Evolutionary conservation across 2,888 invertebrate genomes (phyloP).

Genomic region (Sesia bembeciformis): DNA sequence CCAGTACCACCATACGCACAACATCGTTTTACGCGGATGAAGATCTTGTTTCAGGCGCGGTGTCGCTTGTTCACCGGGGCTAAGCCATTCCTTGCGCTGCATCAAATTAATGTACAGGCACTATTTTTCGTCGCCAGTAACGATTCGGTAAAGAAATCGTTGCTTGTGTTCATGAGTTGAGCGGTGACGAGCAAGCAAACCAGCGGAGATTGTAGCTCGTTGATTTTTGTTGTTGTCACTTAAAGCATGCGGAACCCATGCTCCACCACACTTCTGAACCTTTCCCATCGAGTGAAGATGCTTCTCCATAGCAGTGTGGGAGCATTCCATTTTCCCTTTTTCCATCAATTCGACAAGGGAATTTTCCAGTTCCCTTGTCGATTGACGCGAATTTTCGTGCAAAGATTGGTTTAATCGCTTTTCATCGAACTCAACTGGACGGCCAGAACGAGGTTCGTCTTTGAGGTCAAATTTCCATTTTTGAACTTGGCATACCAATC

Average conservation of each 20-base stretch:
- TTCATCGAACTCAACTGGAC: too few species aligned
- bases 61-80: too few species aligned
- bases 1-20: too few species aligned
- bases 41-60: too few species aligned
- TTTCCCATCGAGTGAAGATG: too few species aligned
- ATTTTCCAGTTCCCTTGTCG: neutral
- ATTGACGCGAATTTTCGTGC: neutral
- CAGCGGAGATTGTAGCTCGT: neutral
- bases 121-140: neutral
- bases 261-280: neutral
- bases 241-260: neutral
- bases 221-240: neutral
- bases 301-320: too few species aligned
- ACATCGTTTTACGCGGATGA: too few species aligned
- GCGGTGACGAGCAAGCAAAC: neutral
- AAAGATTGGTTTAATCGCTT: too few species aligned
- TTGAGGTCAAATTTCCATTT: neutral
- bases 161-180: neutral
- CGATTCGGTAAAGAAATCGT: neutral
- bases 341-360: too few species aligned
- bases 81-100: neutral
- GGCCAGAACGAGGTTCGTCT: too few species aligned
- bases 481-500: neutral
- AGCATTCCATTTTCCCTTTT: neutral
- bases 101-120: neutral